These are phyloP conservation scores for Stenotaenia linearis DNA, from an alignment of 2,888 invertebrate species.

Conservation along the genomic window DNA sequence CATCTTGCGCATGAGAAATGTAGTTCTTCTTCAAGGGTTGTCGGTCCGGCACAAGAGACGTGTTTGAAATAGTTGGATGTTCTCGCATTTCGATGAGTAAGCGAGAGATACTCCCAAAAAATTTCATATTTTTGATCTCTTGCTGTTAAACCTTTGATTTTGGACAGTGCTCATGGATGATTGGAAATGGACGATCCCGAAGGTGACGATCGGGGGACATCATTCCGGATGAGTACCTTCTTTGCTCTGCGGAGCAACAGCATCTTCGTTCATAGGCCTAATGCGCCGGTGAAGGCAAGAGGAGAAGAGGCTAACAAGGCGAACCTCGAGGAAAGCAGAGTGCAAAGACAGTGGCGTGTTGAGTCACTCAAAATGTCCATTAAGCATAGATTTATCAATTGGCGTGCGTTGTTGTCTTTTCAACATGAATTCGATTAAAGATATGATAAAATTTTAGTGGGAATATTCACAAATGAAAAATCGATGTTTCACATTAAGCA, in stretches of 20 bases:
- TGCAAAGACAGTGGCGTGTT: background rate
- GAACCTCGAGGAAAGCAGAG: background rate
- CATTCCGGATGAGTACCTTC: constrained; percentile 16
- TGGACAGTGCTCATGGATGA: background rate
- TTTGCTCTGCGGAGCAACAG: background rate
- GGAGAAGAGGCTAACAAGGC: constrained; percentile 10
- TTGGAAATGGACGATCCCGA: constrained; percentile 15
- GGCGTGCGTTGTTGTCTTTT: background rate
- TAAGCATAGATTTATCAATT: background rate
- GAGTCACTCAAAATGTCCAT: background rate
- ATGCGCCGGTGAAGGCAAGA: background rate
- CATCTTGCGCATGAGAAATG: background rate
- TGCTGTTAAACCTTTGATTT: constrained; percentile 2
- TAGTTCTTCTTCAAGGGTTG: background rate
- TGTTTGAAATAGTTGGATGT: background rate
- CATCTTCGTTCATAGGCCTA: background rate
- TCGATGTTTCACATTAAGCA: background rate
- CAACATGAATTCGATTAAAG: background rate
- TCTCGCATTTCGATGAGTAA: background rate
- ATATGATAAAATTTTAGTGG: background rate
- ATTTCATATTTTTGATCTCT: background rate
- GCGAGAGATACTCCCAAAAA: background rate
- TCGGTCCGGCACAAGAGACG: background rate
- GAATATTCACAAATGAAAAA: background rate
- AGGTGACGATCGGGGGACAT: constrained; percentile 22